phyloP scores from a whole-genome alignment of 2,888 invertebrate genomes.

The Rhopalosiphum nymphaeae region DNA sequence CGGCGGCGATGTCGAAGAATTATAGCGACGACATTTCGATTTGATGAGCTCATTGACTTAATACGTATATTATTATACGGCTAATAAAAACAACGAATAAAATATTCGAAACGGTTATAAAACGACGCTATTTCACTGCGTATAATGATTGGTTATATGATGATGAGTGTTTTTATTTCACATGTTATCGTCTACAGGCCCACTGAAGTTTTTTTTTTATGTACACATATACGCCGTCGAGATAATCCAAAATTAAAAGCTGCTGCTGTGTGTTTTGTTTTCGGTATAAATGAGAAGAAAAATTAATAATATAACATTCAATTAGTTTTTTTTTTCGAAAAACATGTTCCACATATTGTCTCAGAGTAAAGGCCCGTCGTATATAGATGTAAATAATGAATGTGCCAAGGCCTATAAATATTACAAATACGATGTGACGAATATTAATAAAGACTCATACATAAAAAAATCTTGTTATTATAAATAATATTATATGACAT shows the following conservation, averaged over 20 bases:
- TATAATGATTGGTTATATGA: slow-evolving; percentile 21
- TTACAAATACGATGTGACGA: background rate
- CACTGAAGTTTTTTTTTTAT: background rate
- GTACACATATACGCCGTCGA: background rate
- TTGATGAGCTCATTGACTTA: slow-evolving; percentile 47
- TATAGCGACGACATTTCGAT: slow-evolving; percentile 18
- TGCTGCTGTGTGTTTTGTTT: background rate
- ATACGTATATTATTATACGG: slow-evolving; percentile 25
- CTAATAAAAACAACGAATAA: slow-evolving; percentile 37
- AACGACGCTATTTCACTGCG: background rate
- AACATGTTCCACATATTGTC: background rate
- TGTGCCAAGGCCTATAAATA: background rate
- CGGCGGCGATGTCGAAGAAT: background rate
- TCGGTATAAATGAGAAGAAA: background rate
- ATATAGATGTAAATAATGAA: background rate
- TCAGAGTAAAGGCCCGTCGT: background rate
- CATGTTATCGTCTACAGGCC: background rate
- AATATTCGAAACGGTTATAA: slow-evolving; percentile 34
- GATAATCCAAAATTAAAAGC: background rate
- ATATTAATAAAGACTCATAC: background rate
- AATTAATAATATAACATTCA: background rate
- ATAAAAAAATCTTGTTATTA: background rate
- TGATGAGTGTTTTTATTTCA: slow-evolving; percentile 25
- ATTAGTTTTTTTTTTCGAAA: background rate
- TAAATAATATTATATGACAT: too few species aligned